phyloP scores from a whole-genome alignment of 2,797 vertebrate genomes.

The Sebastolobus altivelis region DNA sequence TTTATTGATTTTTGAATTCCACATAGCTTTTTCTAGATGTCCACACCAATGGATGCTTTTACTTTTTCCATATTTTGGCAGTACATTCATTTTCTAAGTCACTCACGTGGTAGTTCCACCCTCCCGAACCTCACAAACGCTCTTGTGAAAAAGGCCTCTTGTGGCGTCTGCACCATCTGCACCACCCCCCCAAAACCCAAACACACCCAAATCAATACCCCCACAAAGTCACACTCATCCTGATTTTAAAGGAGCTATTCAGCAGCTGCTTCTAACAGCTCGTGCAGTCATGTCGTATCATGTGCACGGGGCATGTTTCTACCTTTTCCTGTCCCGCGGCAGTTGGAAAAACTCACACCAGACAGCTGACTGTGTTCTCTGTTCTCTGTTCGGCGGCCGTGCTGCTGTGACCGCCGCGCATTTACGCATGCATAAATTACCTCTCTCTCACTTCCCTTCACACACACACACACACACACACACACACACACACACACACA shows the following conservation, averaged over 20 bases:
- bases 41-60: neutral
- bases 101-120: neutral
- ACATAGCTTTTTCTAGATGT: neutral
- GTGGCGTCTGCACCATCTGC: neutral
- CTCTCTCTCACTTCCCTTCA: constrained; percentile 25
- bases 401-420: neutral
- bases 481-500: neutral
- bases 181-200: constrained; percentile 4
- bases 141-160: constrained; percentile 4
- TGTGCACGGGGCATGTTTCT: constrained; percentile 45
- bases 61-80: neutral
- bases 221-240: constrained; percentile 51
- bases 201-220: constrained; percentile 41
- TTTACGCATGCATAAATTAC: constrained; percentile 29
- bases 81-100: neutral
- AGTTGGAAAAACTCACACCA: constrained; percentile 54
- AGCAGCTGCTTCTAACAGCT: constrained; percentile 40
- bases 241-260: constrained; percentile 54
- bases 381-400: constrained; percentile 14
- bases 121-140: neutral
- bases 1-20: neutral
- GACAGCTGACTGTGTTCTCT: constrained; percentile 52
- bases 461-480: constrained; percentile 8
- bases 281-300: constrained; percentile 50
- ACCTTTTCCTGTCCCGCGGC: constrained; percentile 22